Evolutionary conservation across 2,888 invertebrate genomes (phyloP).

Genomic region (Drosophila lacicola): DNA sequence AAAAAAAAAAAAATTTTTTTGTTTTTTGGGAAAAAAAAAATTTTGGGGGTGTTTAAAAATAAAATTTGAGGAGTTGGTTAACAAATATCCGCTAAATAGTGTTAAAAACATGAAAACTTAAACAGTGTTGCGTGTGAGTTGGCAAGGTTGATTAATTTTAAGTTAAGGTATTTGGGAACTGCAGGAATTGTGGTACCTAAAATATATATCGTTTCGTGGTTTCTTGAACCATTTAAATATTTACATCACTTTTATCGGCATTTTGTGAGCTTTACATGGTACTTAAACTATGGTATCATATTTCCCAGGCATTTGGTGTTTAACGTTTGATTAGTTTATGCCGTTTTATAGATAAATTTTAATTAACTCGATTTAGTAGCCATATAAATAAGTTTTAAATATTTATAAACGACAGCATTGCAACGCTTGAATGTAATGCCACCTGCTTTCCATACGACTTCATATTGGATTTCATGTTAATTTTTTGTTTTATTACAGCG

Average conservation of each 20-base stretch:
- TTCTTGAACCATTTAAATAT: conserved; percentile 1
- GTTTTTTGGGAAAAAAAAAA: too few species aligned
- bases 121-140: too few species aligned
- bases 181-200: too few species aligned
- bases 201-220: too few species aligned
- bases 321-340: conserved; percentile 10
- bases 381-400: conserved; percentile 48
- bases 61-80: too few species aligned
- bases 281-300: conserved; percentile 10
- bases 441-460: conserved; percentile 47
- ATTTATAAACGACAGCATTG: conserved; percentile 43
- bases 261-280: conserved; percentile 3
- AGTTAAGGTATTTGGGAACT: too few species aligned
- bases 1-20: too few species aligned
- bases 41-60: too few species aligned
- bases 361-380: conserved; percentile 34
- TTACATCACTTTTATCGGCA: conserved; percentile 6
- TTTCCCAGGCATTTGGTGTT: conserved; percentile 27
- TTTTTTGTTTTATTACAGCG: conserved; percentile 67
- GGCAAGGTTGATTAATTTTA: too few species aligned
- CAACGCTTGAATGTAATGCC: conserved; percentile 37
- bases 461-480: conserved; percentile 49
- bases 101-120: too few species aligned
- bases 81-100: too few species aligned
- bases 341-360: background rate